Percentiles rank a stretch among this genome's conserved stretches.
phyloP scores from a whole-genome alignment of 2,797 vertebrate genomes.

The Argya squamiceps region DNA sequence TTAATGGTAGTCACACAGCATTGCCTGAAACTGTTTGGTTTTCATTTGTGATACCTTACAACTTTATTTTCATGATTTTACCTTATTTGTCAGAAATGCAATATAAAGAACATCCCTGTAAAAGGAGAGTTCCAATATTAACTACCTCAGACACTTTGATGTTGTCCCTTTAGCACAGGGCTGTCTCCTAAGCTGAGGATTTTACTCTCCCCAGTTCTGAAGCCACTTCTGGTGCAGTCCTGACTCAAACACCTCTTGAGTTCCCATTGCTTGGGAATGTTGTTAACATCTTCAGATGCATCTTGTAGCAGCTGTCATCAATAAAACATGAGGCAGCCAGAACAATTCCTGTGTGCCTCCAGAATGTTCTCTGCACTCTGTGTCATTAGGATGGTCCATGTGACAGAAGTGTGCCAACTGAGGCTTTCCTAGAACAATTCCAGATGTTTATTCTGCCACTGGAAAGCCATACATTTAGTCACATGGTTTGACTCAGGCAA shows the following conservation, averaged over 20 bases:
- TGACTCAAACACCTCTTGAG: neutral
- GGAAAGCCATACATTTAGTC: neutral
- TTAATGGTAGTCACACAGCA: neutral
- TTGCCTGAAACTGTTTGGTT: neutral
- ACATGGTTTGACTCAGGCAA: neutral
- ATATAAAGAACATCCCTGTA: neutral
- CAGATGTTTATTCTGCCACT: neutral
- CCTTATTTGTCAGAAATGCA: neutral
- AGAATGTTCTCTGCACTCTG: neutral
- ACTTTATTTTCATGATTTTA: neutral
- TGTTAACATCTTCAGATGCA: neutral
- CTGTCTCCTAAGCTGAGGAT: neutral
- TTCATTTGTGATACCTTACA: neutral
- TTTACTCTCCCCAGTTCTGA: neutral
- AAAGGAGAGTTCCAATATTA: neutral
- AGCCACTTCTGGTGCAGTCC: neutral
- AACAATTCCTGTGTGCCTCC: neutral
- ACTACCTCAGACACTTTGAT: neutral
- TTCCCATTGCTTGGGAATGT: neutral
- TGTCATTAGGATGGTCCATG: neutral
- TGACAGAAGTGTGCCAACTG: neutral
- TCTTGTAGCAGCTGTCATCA: neutral
- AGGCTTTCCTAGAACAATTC: neutral
- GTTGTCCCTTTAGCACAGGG: neutral
- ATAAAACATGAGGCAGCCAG: neutral